Percentiles rank a stretch among this genome's conserved stretches.
These are phyloP conservation scores for Peromyscus melanophrys DNA, from an alignment of 2,797 vertebrate genomes.

Conservation along the genomic window DNA sequence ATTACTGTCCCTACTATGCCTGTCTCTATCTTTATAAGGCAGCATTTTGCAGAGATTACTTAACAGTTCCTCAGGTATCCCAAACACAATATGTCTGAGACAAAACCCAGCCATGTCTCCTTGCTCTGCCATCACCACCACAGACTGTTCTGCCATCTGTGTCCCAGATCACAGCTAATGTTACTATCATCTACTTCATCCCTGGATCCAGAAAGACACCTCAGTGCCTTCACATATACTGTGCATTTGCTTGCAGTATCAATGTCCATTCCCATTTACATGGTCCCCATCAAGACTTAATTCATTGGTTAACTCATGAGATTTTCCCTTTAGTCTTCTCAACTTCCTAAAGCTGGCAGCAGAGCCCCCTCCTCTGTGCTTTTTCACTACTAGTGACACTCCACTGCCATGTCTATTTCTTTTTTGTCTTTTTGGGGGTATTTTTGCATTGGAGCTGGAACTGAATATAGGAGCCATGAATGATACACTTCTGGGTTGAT, in stretches of 20 bases:
- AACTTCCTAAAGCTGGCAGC: background rate
- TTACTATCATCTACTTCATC: background rate
- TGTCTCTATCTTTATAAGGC: background rate
- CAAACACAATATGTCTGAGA: conserved; percentile 34
- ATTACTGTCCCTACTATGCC: background rate
- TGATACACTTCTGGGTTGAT: background rate
- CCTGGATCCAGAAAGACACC: background rate
- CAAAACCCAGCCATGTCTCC: background rate
- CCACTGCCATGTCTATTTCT: background rate
- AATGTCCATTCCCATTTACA: background rate
- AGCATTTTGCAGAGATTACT: conserved; percentile 43
- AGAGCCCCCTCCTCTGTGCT: background rate
- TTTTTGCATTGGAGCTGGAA: background rate
- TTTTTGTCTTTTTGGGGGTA: background rate
- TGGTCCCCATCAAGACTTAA: background rate
- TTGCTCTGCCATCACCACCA: background rate
- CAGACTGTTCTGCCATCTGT: conserved; percentile 66
- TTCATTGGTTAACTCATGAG: background rate
- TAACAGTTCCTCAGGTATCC: background rate
- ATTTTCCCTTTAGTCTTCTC: background rate
- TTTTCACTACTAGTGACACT: background rate
- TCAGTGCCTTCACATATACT: background rate
- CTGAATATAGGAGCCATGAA: background rate
- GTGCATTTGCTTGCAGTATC: background rate
- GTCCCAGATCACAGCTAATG: conserved; percentile 53